Percentiles rank a stretch among this genome's conserved stretches.
Conservation (phyloP, 2,113 vertebrate genomes). For the Petaurus breviceps region DNA sequence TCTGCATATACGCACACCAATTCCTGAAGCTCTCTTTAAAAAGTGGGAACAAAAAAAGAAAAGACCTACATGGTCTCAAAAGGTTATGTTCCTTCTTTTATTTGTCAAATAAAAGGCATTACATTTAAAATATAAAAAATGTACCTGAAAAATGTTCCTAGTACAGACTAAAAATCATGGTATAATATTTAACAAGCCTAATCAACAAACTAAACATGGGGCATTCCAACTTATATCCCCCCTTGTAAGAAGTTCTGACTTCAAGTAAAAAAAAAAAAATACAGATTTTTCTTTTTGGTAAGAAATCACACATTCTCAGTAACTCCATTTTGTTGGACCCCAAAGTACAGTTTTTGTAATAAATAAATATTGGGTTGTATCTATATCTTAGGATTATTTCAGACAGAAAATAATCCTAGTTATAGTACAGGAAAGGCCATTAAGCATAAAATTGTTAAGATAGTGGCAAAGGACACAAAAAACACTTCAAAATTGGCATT, state of each 20-base stretch:
- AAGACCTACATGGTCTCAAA: conserved; percentile 42
- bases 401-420: conserved; percentile 45
- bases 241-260: background rate
- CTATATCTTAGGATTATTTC: conserved; percentile 50
- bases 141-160: conserved; percentile 51
- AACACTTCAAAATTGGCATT: conserved; percentile 32
- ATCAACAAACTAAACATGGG: background rate
- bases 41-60: background rate
- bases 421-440: conserved; percentile 26
- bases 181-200: background rate
- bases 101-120: conserved; percentile 66
- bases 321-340: conserved; percentile 32
- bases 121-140: conserved; percentile 61
- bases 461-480: conserved; percentile 1
- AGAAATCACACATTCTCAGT: conserved; percentile 38
- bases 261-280: conserved; percentile 56
- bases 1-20: conserved; percentile 34
- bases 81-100: conserved; percentile 41
- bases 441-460: background rate
- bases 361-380: conserved; percentile 21
- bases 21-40: conserved; percentile 38
- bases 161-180: conserved; percentile 39
- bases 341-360: background rate
- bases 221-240: background rate
- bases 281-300: conserved; percentile 21